Base-by-base conservation (phyloP, 2,113 vertebrate species). In the Protobothrops flavoviridis region DNA sequence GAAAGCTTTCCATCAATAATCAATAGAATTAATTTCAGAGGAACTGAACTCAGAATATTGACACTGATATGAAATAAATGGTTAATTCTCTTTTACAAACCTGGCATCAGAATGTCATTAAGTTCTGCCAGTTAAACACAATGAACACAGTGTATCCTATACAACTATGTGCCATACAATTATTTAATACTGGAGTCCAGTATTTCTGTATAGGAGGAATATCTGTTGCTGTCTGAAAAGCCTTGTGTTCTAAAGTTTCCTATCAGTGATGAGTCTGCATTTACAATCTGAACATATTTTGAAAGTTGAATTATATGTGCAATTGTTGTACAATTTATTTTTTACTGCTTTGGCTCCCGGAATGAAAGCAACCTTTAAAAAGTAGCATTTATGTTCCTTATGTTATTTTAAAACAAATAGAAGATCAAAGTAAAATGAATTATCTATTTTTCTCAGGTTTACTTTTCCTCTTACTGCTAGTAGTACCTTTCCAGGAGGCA, bases 401-500 rank as follows among this genome's bases (percentile, higher is more conserved):
- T n/a, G 64, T 33, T 74, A 33, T n/a, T 33, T 39, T 33, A 74
- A 69, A 74, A 74, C 13, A 33, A 74, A 5, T 74, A 56, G 15
- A 74, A 33, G 29, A 88, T 86, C 52, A 87, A 93, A 94, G 81
- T 45, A 8, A 29, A 52, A 29, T 92, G 1, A 3, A 12, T 89
- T 43, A 39, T 50, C 57, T 95, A 29, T 4, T 13, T n/a, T 92
- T 93, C 74, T 64, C 61, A 92, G 45, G 88, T 92, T 74, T 87
- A 94, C 9, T 2, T 94, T 24, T 69, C 45, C 93, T 93, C 26
- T 85, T 8, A 8, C 12, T 4, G 12, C 89, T 29, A 93, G 87
- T 81, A 81, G 87, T 81, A 86, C 21, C 1, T 92, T 93, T 90
- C 48, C 92, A 85, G 90, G 91, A 93, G 9, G 15, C 5, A 0